Evolutionary conservation across 2,888 invertebrate species (phyloP), one percentile per base, ranked within the genome.

Genomic region (Stomorhina lunata): DNA sequence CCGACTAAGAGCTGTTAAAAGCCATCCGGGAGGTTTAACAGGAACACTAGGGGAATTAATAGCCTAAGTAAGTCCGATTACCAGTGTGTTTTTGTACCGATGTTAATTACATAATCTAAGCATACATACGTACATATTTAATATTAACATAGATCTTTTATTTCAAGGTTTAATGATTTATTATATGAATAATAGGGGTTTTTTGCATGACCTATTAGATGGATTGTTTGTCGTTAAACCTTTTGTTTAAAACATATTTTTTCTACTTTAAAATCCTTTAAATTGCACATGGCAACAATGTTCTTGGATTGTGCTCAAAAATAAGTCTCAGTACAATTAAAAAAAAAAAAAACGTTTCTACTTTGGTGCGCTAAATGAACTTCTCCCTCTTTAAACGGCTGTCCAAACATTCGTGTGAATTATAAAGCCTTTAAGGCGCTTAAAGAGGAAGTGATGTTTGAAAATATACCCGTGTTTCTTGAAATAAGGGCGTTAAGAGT

Each of bases 401-500:
- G 3, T 53, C 15, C 7, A 7, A 9, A 61, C 22, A 25, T 37
- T 4, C 10, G 4, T 20, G 2, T 34, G 9, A n/a, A 4, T 50
- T 20, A 10, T 20, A 59, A 34, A 59, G n/a, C 10, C 29, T 45
- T 29, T 37, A 37, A 25, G 22, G 4, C 43, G 25, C 34, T 6
- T 17, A 10, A 50, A 15, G 32, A 34, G 53, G 40, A 4, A 40
- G 15, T 9, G 10, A 43, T 63, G 61, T 71, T n/a, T 10, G 5
- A 55, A 48, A 27, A 20, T 20, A 59, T 40, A 40, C 10, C 29
- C 7, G 1, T 75, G 40, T 55, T 69, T 48, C 34, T 75, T 34
- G 12, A 53, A 22, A 61, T 34, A 59, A 81, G 76, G 80, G 76
- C 65, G 80, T 66, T 81, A 32, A 71, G 76, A 59, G 27, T 65